phyloP scores from a whole-genome alignment of 2,888 invertebrate genomes.

The Macrosoma leucophasiata region DNA sequence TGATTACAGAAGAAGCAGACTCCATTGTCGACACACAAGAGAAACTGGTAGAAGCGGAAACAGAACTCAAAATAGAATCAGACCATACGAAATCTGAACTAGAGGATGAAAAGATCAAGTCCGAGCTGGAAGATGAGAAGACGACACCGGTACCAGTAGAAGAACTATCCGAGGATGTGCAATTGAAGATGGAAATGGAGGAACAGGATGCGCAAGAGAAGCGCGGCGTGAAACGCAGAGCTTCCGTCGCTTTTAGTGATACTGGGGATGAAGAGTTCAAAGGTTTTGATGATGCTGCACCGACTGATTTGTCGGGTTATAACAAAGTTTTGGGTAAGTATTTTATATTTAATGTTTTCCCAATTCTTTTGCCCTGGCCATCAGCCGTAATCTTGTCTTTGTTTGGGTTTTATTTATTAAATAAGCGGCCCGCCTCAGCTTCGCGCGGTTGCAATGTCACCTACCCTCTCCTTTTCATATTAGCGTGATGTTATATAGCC shows the following conservation, averaged over 20 bases:
- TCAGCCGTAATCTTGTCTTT: too few species aligned
- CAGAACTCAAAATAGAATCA: background rate
- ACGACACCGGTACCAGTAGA: too few species aligned
- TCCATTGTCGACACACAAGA: background rate
- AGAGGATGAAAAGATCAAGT: conserved; percentile 13
- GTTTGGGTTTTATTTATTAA: too few species aligned
- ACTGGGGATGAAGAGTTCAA: conserved; percentile 47
- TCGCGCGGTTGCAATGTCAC: too few species aligned
- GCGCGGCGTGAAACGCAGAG: conserved; percentile 53
- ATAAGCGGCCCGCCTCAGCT: too few species aligned
- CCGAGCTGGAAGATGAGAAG: conserved; percentile 10
- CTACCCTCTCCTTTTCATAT: too few species aligned
- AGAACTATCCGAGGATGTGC: background rate
- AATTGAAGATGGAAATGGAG: background rate
- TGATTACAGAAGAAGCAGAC: too few species aligned
- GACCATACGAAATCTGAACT: conserved; percentile 13
- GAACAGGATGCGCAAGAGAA: conserved; percentile 31
- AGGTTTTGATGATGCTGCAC: conserved; percentile 47
- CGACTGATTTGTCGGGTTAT: conserved; percentile 40
- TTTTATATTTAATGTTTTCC: conserved; percentile 1
- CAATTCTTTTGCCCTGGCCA: too few species aligned
- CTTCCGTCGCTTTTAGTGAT: conserved; percentile 55
- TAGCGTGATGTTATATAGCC: too few species aligned
- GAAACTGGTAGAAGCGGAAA: too few species aligned
- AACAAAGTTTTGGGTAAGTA: conserved; percentile 48